Evolutionary conservation across 2,797 vertebrate genomes (phyloP), one percentile per base, ranked within the genome.

Genomic region (Myotis myotis): DNA sequence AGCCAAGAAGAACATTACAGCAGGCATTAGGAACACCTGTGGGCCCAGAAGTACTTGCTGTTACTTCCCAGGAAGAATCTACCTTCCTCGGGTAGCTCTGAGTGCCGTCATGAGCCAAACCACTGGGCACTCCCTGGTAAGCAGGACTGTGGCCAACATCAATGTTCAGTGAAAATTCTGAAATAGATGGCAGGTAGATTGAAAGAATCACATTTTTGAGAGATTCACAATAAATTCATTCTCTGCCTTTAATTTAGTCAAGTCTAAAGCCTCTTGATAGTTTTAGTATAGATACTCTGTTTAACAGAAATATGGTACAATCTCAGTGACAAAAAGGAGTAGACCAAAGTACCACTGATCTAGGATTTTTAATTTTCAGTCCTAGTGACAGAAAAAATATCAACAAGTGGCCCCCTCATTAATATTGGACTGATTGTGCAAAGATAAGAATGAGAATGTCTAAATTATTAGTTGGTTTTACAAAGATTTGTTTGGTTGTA

Each of bases 341-440:
- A 20, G 33, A 85, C 13, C 6, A 72, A 72, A 64, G 19, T n/a
- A 79, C 5, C 66, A 82, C 5, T 38, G 5, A 94, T 71, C n/a
- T 33, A 79, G 57, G 23, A 38, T 30, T 90, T 95, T 93, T 82
- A 64, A 95, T 84, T 89, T 91, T 13, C 8, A 30, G n/a, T 74
- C n/a, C 78, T 41, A 71, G 49, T 51, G n/a, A 55, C 17, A 51
- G 57, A 62, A 84, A 44, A 92, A 92, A 71, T 33, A 80, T 87
- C 51, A 81, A 11, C 38, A 86, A 70, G 68, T 5, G 74, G 12
- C 74, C 55, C 6, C 11, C 7, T 49, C 62, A 3, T 20, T 28
- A 3, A 79, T 60, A 53, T 38, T 30, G 49, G 89, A 53, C 66
- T 47, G 57, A 68, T 28, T 90, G 28, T n/a, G 13, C 23, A 75